A percentile compares a stretch with the other conserved stretches of the same genome.
phyloP scores from a whole-genome alignment of 2,113 vertebrate genomes.

The Ia io region DNA sequence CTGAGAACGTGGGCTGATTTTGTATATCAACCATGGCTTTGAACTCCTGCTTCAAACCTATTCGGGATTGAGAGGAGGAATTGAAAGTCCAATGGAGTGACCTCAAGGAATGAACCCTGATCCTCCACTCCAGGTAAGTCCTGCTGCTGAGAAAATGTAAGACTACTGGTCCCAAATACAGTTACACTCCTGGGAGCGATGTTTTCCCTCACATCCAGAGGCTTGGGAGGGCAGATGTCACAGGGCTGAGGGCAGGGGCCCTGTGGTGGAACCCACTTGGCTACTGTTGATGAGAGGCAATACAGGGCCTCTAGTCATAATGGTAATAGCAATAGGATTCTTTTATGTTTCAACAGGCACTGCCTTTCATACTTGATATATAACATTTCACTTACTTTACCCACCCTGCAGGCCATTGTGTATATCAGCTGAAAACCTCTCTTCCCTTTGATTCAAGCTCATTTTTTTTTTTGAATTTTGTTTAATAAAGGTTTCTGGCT shows the following conservation, averaged over 20 bases:
- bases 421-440: constrained; percentile 12
- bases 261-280: neutral
- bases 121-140: neutral
- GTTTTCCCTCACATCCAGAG: neutral
- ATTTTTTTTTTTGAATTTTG: constrained; percentile 52
- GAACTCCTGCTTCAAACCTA: neutral
- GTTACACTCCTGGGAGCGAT: neutral
- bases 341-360: neutral
- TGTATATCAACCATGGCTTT: neutral
- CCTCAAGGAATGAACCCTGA: neutral
- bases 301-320: neutral
- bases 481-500: constrained; percentile 39
- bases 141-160: neutral
- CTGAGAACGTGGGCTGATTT: neutral
- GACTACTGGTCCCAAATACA: neutral
- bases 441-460: constrained; percentile 34
- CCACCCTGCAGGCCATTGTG: neutral
- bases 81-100: neutral
- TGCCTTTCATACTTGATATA: neutral
- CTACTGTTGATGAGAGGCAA: neutral
- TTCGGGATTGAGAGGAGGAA: neutral
- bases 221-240: neutral
- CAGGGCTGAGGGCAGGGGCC: neutral
- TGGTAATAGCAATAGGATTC: neutral
- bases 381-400: neutral